Evolutionary conservation across 2,888 invertebrate genomes (phyloP), one percentile per base, ranked within the genome.

Genomic region (Leptopterna dolabrata): DNA sequence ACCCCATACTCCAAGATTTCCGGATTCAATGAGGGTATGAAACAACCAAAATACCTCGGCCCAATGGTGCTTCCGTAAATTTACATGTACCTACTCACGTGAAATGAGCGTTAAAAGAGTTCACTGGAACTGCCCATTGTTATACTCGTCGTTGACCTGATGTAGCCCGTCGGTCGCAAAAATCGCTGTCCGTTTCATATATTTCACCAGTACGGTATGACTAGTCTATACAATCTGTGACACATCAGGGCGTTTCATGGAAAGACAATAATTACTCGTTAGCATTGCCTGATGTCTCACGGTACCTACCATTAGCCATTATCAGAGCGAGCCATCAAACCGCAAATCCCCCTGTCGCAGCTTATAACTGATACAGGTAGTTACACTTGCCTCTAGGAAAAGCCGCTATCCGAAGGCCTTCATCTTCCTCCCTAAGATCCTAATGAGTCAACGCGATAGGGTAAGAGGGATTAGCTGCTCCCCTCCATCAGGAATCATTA

Each of bases 401-500:
- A 63, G 11, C 24, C 63, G 63, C 63, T 63, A 24, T 3, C 63
- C 24, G 19, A 24, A 63, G 24, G 24, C 63, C 24, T 63, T 63
- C 24, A 63, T 11, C 47, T 16, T 13, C 24, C 19, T 19, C 73
- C 36, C 14, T 0, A n/a, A 81, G 81, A 81, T 81, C 81, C 55
- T 81, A 81, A 81, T 81, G 81, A 55, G 51, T 29, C 81, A 19
- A n/a, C 29, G 47, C 51, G 81, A 81, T 81, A 55, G 47, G 78
- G 36, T 7, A n/a, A 29, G 55, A 81, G 30, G 51, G 51, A 81
- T 81, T 81, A 81, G 51, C 29, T 78, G 13, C 45, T 43, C 3
- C 47, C 24, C 55, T 36, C 51, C 81, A 81, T 81, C 81, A 81
- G 55, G 81, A 81, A 81, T 81, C 81, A 81, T 81, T 81, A 81